Evolutionary conservation across 2,797 vertebrate species (phyloP).

Genomic region (Acipenser ruthenus): DNA sequence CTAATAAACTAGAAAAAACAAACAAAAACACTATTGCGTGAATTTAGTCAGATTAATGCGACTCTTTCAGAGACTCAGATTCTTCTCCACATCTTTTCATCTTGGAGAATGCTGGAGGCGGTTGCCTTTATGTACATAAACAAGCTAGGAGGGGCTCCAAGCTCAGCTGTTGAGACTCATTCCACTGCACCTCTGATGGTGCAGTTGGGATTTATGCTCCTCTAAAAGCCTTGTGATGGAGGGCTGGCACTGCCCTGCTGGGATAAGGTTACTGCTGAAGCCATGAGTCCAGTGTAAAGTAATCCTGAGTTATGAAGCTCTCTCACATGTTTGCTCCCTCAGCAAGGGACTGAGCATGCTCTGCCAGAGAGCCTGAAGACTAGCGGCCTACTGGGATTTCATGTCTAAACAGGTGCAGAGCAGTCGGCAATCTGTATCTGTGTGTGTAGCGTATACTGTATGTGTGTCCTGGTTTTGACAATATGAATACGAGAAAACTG

Average conservation of each 20-base stretch:
- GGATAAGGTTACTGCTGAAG: conserved; percentile 53
- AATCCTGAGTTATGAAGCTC: conserved; percentile 47
- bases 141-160: conserved; percentile 41
- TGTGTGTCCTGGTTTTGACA: no score
- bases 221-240: conserved; percentile 18
- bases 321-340: conserved; percentile 44
- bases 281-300: conserved; percentile 59
- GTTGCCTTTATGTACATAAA: conserved; percentile 28
- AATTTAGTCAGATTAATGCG: background rate
- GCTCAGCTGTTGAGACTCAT: conserved; percentile 50
- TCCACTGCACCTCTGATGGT: conserved; percentile 48
- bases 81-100: conserved; percentile 64
- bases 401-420: conserved; percentile 51
- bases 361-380: conserved; percentile 25
- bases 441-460: no score
- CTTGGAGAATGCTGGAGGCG: conserved; percentile 48
- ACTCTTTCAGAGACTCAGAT: conserved; percentile 17
- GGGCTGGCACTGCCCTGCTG: conserved; percentile 27
- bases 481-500: no score
- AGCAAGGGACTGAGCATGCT: conserved; percentile 12
- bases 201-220: conserved; percentile 34
- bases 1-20: no score
- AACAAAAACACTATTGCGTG: background rate
- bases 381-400: conserved; percentile 40
- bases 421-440: conserved; percentile 6